phyloP scores from a whole-genome alignment of 1,140 invertebrate genomes.

The Papilio aristodemus region DNA sequence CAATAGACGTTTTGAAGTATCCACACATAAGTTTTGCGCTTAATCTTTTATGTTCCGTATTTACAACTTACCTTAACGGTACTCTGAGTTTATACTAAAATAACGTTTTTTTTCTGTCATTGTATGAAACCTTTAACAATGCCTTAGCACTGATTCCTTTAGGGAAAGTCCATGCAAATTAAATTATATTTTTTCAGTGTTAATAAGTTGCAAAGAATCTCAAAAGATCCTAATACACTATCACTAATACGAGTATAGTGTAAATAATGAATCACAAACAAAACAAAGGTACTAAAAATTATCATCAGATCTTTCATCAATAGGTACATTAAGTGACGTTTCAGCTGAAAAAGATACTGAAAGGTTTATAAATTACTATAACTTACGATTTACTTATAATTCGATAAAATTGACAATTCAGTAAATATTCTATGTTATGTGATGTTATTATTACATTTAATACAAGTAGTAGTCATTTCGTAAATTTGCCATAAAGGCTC shows the following conservation, averaged over 20 bases:
- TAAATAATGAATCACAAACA: no score
- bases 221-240: no score
- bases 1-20: neutral
- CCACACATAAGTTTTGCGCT: conserved; percentile 15
- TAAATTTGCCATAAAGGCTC: neutral
- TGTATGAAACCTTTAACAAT: no score
- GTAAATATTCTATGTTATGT: neutral
- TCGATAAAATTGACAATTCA: conserved; percentile 16
- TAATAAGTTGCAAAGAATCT: no score
- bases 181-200: no score
- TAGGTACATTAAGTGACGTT: neutral
- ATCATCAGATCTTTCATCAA: no score
- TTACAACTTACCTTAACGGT: neutral
- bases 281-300: neutral
- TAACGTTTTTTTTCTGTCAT: no score
- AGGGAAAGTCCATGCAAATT: no score
- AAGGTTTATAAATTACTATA: neutral
- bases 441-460: neutral
- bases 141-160: no score
- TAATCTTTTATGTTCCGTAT: neutral
- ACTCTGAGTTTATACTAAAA: neutral
- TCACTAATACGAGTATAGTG: no score
- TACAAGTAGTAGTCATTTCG: neutral
- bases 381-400: conserved; percentile 14
- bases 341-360: neutral